Percentiles rank a stretch among this genome's conserved stretches.
These are phyloP conservation scores for Agraylea sexmaculata DNA, from an alignment of 1,140 invertebrate genomes.

Conservation along the genomic window DNA sequence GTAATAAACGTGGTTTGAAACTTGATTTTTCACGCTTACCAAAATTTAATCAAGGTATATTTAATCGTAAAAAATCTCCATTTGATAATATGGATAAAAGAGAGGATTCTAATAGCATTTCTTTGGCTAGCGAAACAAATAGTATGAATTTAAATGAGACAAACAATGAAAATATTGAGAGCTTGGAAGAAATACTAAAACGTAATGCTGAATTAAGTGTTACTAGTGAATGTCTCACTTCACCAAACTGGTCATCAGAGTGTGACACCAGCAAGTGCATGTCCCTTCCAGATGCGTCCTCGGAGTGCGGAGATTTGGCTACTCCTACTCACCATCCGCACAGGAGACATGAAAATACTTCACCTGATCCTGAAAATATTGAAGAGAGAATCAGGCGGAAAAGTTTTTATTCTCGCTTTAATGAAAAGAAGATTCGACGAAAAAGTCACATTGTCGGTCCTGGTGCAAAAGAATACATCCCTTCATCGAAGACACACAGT, in stretches of 20 bases:
- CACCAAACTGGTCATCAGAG: slow-evolving; percentile 21
- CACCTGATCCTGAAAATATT: slow-evolving; percentile 53
- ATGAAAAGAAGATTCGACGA: slow-evolving; percentile 58
- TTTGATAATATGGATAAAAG: slow-evolving; percentile 14
- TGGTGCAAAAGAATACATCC: slow-evolving; percentile 37
- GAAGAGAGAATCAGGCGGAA: slow-evolving; percentile 75
- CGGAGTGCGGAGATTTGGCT: background rate
- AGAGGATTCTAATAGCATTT: slow-evolving; percentile 9
- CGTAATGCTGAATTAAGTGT: too few species aligned
- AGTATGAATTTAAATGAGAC: background rate
- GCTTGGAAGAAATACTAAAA: too few species aligned
- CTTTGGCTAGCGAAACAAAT: background rate
- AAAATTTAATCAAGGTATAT: slow-evolving; percentile 34
- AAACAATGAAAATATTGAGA: slow-evolving; percentile 5
- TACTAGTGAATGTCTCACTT: slow-evolving; percentile 9
- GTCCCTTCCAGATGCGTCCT: slow-evolving; percentile 1
- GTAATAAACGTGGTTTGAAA: slow-evolving; percentile 44
- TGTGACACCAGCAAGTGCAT: slow-evolving; percentile 18
- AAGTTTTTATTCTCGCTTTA: slow-evolving; percentile 80
- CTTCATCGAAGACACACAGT: slow-evolving; percentile 33
- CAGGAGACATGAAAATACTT: slow-evolving; percentile 29
- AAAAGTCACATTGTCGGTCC: slow-evolving; percentile 48
- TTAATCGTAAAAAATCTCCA: slow-evolving; percentile 19
- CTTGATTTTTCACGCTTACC: slow-evolving; percentile 55
- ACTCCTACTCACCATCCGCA: slow-evolving; percentile 18